Evolutionary conservation across 2,888 invertebrate genomes (phyloP).

Genomic region (Clitarchus hookeri): DNA sequence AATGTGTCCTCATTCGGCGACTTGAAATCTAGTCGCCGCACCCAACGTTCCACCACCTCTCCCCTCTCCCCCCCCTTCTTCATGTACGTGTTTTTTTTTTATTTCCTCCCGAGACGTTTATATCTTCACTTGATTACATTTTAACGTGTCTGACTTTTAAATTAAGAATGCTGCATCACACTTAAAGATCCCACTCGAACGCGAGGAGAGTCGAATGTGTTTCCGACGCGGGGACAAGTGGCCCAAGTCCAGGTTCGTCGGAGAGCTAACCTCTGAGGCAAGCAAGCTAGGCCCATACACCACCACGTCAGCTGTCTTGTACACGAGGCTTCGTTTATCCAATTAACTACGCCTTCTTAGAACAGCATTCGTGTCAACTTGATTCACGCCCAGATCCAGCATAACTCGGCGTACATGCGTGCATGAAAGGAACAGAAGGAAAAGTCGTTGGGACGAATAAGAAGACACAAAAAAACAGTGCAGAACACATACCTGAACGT

Average conservation of each 20-base stretch:
- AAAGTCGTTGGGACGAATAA: too few relatives aligned
- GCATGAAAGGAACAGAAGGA: too few relatives aligned
- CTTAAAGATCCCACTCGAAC: slow-evolving; percentile 6
- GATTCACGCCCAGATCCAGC: too few relatives aligned
- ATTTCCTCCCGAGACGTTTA: slow-evolving; percentile 19
- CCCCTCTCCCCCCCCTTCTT: not conserved
- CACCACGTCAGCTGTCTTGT: too few relatives aligned
- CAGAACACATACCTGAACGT: too few relatives aligned
- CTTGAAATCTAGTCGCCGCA: not conserved
- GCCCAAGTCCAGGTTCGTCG: not conserved
- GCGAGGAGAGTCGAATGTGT: not conserved
- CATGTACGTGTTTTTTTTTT: not conserved
- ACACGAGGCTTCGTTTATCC: too few relatives aligned
- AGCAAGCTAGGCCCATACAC: too few relatives aligned
- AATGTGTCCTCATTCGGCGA: not conserved
- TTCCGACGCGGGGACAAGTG: not conserved
- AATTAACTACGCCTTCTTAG: too few relatives aligned
- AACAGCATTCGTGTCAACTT: too few relatives aligned
- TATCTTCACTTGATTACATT: slow-evolving; percentile 23
- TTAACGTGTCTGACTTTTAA: slow-evolving; percentile 23
- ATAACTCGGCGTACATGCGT: too few relatives aligned
- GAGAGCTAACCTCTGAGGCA: too few relatives aligned
- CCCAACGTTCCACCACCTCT: not conserved
- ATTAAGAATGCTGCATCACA: slow-evolving; percentile 22
- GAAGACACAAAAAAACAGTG: too few relatives aligned